Percentiles rank a stretch among this genome's conserved stretches.
Evolutionary conservation across 92 coral and sea anemone genomes (phyloP).

Genomic region (Zoanthus gigantus): DNA sequence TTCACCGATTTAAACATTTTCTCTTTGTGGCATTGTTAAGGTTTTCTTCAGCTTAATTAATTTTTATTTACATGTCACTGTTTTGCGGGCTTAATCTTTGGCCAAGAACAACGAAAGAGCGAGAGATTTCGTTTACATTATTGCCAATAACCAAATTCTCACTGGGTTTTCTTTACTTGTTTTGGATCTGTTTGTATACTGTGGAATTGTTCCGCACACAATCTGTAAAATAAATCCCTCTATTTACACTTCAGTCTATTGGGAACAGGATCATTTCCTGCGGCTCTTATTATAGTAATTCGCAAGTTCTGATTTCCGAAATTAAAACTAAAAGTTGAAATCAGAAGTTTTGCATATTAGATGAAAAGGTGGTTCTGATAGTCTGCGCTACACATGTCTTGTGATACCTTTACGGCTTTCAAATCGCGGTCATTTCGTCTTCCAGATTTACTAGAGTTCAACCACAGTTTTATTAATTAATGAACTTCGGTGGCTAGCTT

Average conservation of each 20-base stretch:
- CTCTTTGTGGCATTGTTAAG: slow-evolving; percentile 83
- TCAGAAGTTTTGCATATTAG: slow-evolving; percentile 47
- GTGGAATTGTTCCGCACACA: slow-evolving; percentile 55
- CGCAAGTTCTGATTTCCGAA: slow-evolving; percentile 80
- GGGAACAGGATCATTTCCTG: slow-evolving; percentile 74
- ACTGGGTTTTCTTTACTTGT: slow-evolving; percentile 43
- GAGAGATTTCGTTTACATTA: slow-evolving; percentile 52
- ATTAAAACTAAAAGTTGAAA: slow-evolving; percentile 60
- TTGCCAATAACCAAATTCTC: slow-evolving; percentile 60
- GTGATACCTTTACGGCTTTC: neutral
- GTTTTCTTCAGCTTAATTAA: slow-evolving; percentile 78
- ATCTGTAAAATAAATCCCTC: slow-evolving; percentile 49
- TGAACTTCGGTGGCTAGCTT: slow-evolving; percentile 38
- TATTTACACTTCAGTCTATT: slow-evolving; percentile 73
- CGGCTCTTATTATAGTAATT: slow-evolving; percentile 70
- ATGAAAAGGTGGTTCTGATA: slow-evolving; percentile 14
- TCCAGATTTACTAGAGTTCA: slow-evolving; percentile 39
- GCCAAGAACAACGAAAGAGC: slow-evolving; percentile 48
- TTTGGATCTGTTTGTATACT: slow-evolving; percentile 77
- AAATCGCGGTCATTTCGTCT: slow-evolving; percentile 10
- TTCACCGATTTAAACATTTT: slow-evolving; percentile 80
- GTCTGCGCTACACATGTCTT: slow-evolving; percentile 13
- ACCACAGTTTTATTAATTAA: slow-evolving; percentile 40
- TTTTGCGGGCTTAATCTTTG: slow-evolving; percentile 52
- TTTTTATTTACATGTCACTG: slow-evolving; percentile 80